phyloP scores from a whole-genome alignment of 2,113 vertebrate genomes.

The Macaca nemestrina region DNA sequence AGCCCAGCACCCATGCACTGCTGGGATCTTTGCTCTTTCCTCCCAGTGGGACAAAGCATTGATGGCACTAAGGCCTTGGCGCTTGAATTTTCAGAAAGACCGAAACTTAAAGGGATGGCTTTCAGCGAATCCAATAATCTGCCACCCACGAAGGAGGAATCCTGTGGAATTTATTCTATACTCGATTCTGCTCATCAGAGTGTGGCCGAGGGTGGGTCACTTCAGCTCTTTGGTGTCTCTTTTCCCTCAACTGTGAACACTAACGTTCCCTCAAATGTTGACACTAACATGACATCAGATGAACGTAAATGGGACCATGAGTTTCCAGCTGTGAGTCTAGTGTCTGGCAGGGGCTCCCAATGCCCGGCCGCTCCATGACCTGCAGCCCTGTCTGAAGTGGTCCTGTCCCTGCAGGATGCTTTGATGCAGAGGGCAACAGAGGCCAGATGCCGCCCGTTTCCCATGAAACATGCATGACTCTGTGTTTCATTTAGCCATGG shows the following conservation, averaged over 20 bases:
- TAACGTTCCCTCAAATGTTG: not conserved
- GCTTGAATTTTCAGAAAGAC: not conserved
- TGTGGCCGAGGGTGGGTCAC: not conserved
- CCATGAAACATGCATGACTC: no score
- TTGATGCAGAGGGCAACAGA: no score
- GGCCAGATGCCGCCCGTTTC: accelerated
- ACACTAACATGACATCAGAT: no score
- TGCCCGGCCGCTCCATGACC: accelerated
- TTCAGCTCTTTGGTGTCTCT: not conserved
- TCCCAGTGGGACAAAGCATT: not conserved
- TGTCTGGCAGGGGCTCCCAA: not conserved
- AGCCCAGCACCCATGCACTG: accelerated
- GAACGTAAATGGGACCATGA: not conserved
- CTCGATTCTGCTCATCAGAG: not conserved
- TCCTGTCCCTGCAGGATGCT: no score
- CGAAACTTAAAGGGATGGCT: not conserved
- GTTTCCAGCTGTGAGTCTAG: not conserved
- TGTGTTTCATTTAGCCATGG: no score
- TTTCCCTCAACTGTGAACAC: not conserved
- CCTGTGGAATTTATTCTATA: not conserved
- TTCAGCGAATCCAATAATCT: accelerated
- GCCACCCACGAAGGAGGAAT: no score
- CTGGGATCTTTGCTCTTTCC: not conserved
- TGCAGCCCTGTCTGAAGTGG: not conserved
- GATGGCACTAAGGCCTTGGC: not conserved